Evolutionary conservation across 2,888 invertebrate genomes (phyloP).

Genomic region (Melieria picta): DNA sequence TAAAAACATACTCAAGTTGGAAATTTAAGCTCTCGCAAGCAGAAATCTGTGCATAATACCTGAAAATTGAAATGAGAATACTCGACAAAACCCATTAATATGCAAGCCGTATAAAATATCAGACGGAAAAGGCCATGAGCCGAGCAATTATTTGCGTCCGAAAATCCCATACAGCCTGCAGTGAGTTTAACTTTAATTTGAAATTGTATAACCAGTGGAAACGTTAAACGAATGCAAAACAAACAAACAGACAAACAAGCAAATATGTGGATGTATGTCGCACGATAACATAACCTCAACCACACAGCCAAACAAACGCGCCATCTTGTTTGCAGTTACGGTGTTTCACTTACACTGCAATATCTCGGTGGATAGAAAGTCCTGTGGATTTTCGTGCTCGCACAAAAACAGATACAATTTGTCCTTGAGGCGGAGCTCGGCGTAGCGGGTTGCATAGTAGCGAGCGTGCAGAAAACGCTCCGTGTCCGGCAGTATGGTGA

Average conservation of each 20-base stretch:
- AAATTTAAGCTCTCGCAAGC: too few relatives aligned
- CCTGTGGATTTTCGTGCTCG: constrained; percentile 53
- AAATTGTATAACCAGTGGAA: neutral
- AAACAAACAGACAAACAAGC: neutral
- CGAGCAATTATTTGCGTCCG: constrained; percentile 33
- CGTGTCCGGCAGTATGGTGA: constrained; percentile 57
- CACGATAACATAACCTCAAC: neutral
- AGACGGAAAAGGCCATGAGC: constrained; percentile 19
- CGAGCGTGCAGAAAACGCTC: constrained; percentile 57
- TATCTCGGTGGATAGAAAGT: constrained; percentile 53
- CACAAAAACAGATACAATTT: constrained; percentile 61
- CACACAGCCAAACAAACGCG: neutral
- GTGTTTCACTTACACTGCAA: constrained; percentile 58
- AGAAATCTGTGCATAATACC: too few relatives aligned
- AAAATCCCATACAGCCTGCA: constrained; percentile 19
- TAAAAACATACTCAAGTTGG: too few relatives aligned
- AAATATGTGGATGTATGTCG: neutral
- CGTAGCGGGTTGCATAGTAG: constrained; percentile 60
- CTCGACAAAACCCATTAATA: too few relatives aligned
- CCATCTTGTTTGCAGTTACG: neutral
- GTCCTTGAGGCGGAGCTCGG: constrained; percentile 60
- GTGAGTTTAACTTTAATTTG: constrained; percentile 19
- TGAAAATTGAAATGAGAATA: too few relatives aligned
- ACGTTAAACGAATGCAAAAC: neutral
- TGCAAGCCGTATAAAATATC: too few relatives aligned